A percentile compares a stretch with the other conserved stretches of the same genome.
Evolutionary conservation across 2,113 vertebrate genomes (phyloP).

Genomic region (Manacus vitellinus): DNA sequence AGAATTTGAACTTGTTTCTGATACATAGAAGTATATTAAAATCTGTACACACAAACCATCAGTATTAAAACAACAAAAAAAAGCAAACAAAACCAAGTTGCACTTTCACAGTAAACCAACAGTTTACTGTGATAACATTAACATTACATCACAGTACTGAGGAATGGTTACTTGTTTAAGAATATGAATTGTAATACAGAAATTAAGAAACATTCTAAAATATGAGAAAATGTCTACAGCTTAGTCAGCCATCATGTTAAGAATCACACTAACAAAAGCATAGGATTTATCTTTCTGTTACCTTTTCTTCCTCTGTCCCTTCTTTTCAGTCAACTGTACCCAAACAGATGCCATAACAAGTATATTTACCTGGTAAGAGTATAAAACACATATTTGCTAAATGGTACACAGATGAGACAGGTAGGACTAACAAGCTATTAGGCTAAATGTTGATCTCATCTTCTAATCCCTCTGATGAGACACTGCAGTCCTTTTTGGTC

Average conservation of each 20-base stretch:
- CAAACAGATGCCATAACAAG: neutral
- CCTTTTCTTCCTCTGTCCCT: neutral
- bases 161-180: neutral
- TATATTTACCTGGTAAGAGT: neutral
- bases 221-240: neutral
- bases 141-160: neutral
- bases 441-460: neutral
- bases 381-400: neutral
- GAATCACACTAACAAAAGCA: neutral
- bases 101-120: neutral
- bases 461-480: rapidly evolving
- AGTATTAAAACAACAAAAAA: neutral
- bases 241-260: neutral
- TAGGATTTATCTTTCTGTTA: neutral
- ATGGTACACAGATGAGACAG: neutral
- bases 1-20: neutral
- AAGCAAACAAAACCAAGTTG: neutral
- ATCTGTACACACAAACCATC: neutral
- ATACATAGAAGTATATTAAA: neutral
- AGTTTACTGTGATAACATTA: neutral
- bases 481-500: neutral
- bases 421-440: neutral
- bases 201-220: neutral
- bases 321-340: neutral
- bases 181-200: neutral